Percentiles rank a stretch among this genome's conserved stretches.
Evolutionary conservation across 2,888 invertebrate species (phyloP).

Genomic region (Pristionchus exspectatus): DNA sequence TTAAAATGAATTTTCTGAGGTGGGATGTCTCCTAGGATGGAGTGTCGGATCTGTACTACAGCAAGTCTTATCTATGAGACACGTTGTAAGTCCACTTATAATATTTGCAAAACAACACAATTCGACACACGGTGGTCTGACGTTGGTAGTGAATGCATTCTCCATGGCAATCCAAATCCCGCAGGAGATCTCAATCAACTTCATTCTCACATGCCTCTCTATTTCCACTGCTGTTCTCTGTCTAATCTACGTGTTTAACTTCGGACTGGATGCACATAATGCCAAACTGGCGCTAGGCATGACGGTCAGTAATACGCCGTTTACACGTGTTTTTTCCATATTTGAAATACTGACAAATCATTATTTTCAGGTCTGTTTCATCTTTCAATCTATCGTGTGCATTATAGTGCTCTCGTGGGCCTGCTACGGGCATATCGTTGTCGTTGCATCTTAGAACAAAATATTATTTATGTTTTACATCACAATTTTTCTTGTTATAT

Average conservation of each 20-base stretch:
- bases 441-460: background rate
- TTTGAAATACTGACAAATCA: too few species aligned
- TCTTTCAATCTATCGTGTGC: conserved; percentile 48
- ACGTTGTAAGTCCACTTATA: conserved; percentile 47
- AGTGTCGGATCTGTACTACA: conserved; percentile 55
- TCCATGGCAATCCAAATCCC: background rate
- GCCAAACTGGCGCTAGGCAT: conserved; percentile 40
- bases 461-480: too few species aligned
- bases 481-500: too few species aligned
- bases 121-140: too few species aligned
- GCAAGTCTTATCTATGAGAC: conserved; percentile 55
- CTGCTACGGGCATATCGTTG: conserved; percentile 54
- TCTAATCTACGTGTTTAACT: conserved; percentile 8
- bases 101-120: background rate
- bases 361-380: background rate
- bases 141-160: too few species aligned
- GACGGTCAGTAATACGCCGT: conserved; percentile 17
- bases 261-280: background rate
- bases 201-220: conserved; percentile 45
- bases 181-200: conserved; percentile 55
- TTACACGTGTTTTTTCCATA: too few species aligned
- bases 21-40: conserved; percentile 56
- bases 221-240: conserved; percentile 40
- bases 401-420: conserved; percentile 55
- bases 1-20: background rate